Evolutionary conservation across 1,140 invertebrate species (phyloP).

Genomic region (Colletes latitarsis): DNA sequence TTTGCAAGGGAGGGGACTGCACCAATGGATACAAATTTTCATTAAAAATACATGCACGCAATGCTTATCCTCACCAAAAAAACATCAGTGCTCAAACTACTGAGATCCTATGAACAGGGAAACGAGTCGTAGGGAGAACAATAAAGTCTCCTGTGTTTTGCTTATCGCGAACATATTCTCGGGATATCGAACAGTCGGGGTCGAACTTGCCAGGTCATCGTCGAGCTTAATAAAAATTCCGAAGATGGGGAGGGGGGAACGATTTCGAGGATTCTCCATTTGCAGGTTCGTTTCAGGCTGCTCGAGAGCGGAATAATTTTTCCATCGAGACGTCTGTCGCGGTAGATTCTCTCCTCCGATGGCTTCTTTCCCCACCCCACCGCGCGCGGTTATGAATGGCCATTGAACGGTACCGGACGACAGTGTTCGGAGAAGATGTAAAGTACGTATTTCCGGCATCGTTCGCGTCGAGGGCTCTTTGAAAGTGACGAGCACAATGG

Average conservation of each 20-base stretch:
- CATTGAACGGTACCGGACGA: constrained; percentile 34
- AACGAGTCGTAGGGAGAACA: too few relatives aligned
- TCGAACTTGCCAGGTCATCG: neutral
- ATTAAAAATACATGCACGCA: too few relatives aligned
- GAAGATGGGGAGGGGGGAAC: neutral
- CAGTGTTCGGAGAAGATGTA: constrained; percentile 37
- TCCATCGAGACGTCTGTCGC: constrained; percentile 46
- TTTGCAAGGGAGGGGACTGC: too few relatives aligned
- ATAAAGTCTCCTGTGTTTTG: neutral
- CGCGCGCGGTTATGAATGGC: constrained; percentile 16
- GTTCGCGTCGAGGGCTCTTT: constrained; percentile 11
- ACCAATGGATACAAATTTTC: too few relatives aligned
- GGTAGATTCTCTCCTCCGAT: constrained; percentile 4
- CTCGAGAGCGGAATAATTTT: constrained; percentile 47
- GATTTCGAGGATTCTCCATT: constrained; percentile 8
- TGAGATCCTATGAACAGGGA: too few relatives aligned
- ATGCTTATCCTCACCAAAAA: too few relatives aligned
- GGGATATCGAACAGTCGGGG: neutral
- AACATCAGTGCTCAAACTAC: too few relatives aligned
- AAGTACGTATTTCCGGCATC: constrained; percentile 38
- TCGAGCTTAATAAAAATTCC: constrained; percentile 36
- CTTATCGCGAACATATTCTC: neutral
- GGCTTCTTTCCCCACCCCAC: neutral
- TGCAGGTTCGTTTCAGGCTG: constrained; percentile 24
- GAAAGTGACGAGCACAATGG: constrained; percentile 29